Percentiles rank a stretch among this genome's conserved stretches.
Conservation (phyloP, 2,113 vertebrate species). For the Ursus arctos region DNA sequence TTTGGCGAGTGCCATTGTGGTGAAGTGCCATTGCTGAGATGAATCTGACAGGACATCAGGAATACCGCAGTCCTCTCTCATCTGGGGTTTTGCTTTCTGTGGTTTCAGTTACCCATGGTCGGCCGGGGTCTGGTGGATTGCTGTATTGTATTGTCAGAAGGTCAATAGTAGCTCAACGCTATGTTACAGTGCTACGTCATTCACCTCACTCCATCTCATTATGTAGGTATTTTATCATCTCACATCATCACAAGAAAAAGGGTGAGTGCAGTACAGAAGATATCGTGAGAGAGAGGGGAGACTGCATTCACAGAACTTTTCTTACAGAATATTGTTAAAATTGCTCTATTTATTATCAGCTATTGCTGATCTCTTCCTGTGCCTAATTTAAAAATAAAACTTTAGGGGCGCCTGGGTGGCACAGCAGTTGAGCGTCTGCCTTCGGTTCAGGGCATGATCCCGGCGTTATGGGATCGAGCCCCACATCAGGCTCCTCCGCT, state of each 20-base stretch:
- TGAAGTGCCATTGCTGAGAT: neutral
- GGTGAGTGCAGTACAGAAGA: neutral
- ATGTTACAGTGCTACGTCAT: neutral
- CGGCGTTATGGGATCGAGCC: too few species aligned
- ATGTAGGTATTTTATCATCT: neutral
- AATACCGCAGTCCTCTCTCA: neutral
- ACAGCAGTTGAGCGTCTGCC: too few species aligned
- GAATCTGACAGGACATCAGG: neutral
- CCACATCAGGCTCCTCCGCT: too few species aligned
- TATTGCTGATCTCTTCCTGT: neutral
- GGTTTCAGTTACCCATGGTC: neutral
- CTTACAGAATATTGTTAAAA: neutral
- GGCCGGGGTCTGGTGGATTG: too few species aligned
- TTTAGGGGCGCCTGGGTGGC: neutral
- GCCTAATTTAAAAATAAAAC: neutral
- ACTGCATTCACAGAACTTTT: neutral
- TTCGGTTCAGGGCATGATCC: too few species aligned
- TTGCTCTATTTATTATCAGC: neutral
- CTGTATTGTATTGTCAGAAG: neutral
- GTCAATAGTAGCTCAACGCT: neutral
- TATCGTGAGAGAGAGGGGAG: neutral
- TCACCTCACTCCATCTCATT: neutral
- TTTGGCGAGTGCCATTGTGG: neutral
- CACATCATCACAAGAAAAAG: neutral
- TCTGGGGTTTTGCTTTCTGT: neutral